phyloP scores from a whole-genome alignment of 2,113 vertebrate species.

The Gallinago undulata region DNA sequence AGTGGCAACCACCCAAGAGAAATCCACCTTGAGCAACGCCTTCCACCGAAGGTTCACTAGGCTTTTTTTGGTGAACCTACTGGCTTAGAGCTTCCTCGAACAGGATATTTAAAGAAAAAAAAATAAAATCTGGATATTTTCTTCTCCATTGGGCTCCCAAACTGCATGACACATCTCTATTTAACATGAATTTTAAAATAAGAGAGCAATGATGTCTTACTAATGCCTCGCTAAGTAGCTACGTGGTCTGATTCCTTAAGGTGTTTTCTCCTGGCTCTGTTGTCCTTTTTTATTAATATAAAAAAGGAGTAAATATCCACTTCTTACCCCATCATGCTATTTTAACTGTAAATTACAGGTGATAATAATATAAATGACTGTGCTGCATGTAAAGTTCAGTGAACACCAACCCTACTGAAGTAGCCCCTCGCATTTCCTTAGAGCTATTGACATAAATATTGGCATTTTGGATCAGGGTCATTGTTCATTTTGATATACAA shows the following conservation, averaged over 20 bases:
- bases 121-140: slow-evolving; percentile 52
- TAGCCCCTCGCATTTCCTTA: neutral
- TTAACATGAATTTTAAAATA: neutral
- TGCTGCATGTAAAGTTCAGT: neutral
- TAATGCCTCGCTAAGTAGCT: neutral
- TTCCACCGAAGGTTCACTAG: slow-evolving; percentile 37
- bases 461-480: neutral
- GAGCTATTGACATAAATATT: neutral
- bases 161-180: neutral
- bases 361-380: neutral
- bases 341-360: neutral
- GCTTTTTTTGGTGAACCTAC: slow-evolving; percentile 54
- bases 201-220: neutral
- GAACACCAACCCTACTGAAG: neutral
- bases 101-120: slow-evolving; percentile 64
- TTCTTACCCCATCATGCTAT: neutral
- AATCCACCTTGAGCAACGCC: slow-evolving; percentile 13
- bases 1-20: slow-evolving; percentile 40
- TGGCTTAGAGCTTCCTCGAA: slow-evolving; percentile 39
- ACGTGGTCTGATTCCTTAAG: neutral
- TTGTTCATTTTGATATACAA: neutral
- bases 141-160: slow-evolving; percentile 14
- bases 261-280: neutral
- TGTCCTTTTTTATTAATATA: neutral
- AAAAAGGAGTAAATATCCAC: neutral